Conservation (phyloP, 30 jellyfish, hydroid and myxozoan species). For the Morbakka virulenta region DNA sequence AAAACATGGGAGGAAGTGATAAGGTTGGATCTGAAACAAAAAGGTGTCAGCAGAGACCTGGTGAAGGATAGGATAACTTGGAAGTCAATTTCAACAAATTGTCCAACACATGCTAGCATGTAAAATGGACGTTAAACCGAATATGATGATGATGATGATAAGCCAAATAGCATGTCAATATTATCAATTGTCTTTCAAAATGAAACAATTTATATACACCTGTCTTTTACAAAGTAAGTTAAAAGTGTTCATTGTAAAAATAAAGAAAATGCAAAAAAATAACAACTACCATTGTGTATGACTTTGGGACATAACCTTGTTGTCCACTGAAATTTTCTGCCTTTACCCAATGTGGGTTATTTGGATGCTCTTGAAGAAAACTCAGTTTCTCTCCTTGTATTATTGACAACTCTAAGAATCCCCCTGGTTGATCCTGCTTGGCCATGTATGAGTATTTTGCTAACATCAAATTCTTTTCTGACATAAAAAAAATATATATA, state of each 20-base stretch:
- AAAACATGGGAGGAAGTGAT: too few species aligned
- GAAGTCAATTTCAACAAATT: too few species aligned
- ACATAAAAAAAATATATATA: too few species aligned
- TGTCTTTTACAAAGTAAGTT: not conserved
- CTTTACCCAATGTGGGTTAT: slow-evolving; percentile 78
- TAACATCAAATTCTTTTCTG: too few species aligned
- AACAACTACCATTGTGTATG: slow-evolving; percentile 57
- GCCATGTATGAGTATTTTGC: slow-evolving; percentile 81
- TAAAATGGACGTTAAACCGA: too few species aligned
- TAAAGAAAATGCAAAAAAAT: not conserved
- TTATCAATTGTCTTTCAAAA: too few species aligned
- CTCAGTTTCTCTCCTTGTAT: slow-evolving; percentile 74
- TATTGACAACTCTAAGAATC: slow-evolving; percentile 82
- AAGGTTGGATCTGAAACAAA: too few species aligned
- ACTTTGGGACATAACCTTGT: slow-evolving; percentile 84
- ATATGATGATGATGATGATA: too few species aligned
- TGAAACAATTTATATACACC: not conserved
- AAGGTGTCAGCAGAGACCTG: too few species aligned
- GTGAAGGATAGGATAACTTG: too few species aligned
- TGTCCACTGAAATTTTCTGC: slow-evolving; percentile 71
- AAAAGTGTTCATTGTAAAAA: not conserved
- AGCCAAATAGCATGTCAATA: too few species aligned
- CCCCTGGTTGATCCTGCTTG: slow-evolving; percentile 90
- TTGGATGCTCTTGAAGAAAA: slow-evolving; percentile 37
- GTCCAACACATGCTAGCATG: too few species aligned